Base-by-base conservation (phyloP, 1,140 invertebrate species). In the Musca vetustissima region DNA sequence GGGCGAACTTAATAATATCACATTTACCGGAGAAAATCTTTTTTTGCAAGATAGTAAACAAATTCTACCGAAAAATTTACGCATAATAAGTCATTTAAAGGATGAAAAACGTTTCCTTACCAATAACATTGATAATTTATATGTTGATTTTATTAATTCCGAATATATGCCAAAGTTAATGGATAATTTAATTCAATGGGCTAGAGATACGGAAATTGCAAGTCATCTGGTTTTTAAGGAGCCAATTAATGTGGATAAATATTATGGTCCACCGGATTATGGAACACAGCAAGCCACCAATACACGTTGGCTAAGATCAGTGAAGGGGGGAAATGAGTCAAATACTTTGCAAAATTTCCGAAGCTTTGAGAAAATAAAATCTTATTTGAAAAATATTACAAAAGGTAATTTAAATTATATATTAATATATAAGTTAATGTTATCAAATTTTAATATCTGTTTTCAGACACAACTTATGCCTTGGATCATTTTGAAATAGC, bases 101-200 rank as follows among this genome's bases (percentile, higher is more conserved):
- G 66, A 69, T 2, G 57, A 74, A 15, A 55, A 72, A n/a, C 74
- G 71, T 17, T 74, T 81, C 32, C 57, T 74, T 15, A 73, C 72
- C 19, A 73, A 76, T 49, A 79, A 78, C 25, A 73, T 82, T 25
- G 73, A 76, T 19, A 72, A 81, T 32, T 67, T 82, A 1, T 71
- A 71, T 69, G 74, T 74, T 14, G 74, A 82, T 25, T 36, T n/a
- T 1, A 73, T 82, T 11, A 80, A 82, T 70, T 72, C 67, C 1
- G 22, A 73, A 3, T n/a, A 28, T 13, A 72, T 82, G 0, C 71
- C 78, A 15, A 72, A 75, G 4, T 72, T 82, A 15, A 64, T 76
- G 25, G 15, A 17, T n/a, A 32, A 68, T 19, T 15, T 43, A 22
- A 43, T 57, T 15, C 61, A 59, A 1, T 19, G 19, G 8, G 25